phyloP scores from a whole-genome alignment of 2,113 vertebrate genomes.

The Platysternon megacephalum region DNA sequence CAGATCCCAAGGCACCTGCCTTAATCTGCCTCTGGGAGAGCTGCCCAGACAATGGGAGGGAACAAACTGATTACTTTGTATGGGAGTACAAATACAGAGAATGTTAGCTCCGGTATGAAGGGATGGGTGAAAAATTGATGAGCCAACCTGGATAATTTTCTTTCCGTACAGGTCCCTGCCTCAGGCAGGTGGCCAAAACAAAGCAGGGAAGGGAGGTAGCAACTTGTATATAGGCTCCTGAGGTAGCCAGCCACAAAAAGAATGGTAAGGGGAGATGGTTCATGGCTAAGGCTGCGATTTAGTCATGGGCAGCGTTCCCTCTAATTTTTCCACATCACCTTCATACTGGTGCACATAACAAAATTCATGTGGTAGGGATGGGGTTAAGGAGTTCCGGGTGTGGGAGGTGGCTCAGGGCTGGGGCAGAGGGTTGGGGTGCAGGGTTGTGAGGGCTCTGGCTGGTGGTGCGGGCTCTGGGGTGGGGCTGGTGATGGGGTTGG shows the following conservation, averaged over 20 bases:
- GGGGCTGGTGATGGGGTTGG: too few relatives aligned
- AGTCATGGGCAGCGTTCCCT: too few relatives aligned
- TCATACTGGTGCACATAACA: too few relatives aligned
- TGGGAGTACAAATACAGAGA: fast-evolving
- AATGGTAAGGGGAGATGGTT: neutral
- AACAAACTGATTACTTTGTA: fast-evolving
- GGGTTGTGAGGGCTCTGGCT: too few relatives aligned
- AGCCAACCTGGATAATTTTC: neutral
- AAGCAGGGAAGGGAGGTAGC: neutral
- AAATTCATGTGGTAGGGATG: too few relatives aligned
- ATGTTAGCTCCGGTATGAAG: fast-evolving
- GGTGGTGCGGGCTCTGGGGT: too few relatives aligned
- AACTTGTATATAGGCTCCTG: fast-evolving
- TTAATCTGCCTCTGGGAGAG: neutral
- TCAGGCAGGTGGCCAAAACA: neutral
- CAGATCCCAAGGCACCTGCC: neutral
- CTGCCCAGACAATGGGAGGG: fast-evolving
- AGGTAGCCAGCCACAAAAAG: neutral
- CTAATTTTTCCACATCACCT: too few relatives aligned
- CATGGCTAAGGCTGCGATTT: too few relatives aligned
- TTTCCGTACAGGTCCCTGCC: fast-evolving
- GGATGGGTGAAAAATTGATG: neutral
- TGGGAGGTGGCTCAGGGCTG: too few relatives aligned
- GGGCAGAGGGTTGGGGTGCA: too few relatives aligned
- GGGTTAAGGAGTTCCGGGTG: too few relatives aligned